Evolutionary conservation across 2,113 vertebrate genomes (phyloP).

Genomic region (Machaerirhynchus nigripectus): DNA sequence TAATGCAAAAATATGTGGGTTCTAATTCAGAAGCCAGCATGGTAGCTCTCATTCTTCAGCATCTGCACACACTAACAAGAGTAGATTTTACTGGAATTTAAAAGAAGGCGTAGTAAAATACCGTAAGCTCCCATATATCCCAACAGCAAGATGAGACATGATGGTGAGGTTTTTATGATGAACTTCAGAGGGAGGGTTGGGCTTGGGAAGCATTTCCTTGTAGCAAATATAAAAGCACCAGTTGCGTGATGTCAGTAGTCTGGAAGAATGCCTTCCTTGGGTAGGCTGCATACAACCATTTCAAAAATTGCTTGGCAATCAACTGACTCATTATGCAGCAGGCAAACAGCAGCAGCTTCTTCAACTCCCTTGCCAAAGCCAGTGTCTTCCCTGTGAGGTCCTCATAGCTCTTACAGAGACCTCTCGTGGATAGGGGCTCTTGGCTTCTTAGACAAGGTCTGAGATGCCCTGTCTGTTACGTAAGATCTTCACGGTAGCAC

Average conservation of each 20-base stretch:
- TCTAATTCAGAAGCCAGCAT: background rate
- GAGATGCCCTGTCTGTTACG: background rate
- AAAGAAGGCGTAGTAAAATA: background rate
- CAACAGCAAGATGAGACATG: slow-evolving; percentile 12
- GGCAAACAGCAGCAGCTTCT: background rate
- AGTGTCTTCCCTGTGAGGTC: background rate
- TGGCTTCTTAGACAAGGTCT: background rate
- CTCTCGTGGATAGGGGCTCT: background rate
- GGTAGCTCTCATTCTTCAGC: background rate
- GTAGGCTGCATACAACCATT: background rate
- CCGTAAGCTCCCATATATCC: background rate
- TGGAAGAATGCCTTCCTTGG: background rate
- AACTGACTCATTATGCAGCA: background rate
- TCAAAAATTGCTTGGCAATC: background rate
- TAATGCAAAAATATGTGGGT: background rate
- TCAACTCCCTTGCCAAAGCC: background rate
- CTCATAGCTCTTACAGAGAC: background rate
- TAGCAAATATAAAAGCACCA: background rate
- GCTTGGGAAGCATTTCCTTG: slow-evolving; percentile 24
- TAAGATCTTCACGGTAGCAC: background rate
- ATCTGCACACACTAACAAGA: background rate
- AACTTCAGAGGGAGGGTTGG: background rate
- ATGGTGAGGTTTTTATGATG: background rate
- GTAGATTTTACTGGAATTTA: background rate
- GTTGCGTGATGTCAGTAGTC: background rate